Evolutionary conservation across 2,113 vertebrate genomes (phyloP), one percentile per base, ranked within the genome.

Genomic region (Arothron firmamentum): DNA sequence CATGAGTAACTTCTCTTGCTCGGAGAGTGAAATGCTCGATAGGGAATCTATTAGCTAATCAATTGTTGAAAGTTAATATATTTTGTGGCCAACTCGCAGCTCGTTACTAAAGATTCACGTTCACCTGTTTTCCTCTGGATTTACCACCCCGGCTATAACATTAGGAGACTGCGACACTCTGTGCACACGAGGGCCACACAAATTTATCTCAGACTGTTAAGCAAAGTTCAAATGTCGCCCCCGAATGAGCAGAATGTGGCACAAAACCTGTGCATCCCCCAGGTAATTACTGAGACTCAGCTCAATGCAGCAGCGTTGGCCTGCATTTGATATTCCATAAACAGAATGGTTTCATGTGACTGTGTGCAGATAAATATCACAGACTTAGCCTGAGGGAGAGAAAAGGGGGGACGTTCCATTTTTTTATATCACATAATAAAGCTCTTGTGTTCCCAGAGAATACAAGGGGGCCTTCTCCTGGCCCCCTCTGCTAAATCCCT

Each of bases 371-470:
- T 90, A 87, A 87, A 87, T 86, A 86, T 87, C 85, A 79, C 54
- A 65, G 77, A 72, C 76, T 77, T 77, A 58, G 77, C 81, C 81
- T 41, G 57, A 74, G 77, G 83, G 78, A 82, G 76, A 82, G 74
- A 85, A 82, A 87, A 77, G 77, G 73, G 75, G 75, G 86, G 85
- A 86, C 79, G 46, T 70, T 85, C 70, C 77, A 72, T 80, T 84
- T 85, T 89, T 90, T 89, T 80, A 88, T 90, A 88, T 90, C 87
- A 52, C 87, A 98, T 96, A 97, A 98, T 94, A 88, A 92, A 4
- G 88, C 92, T 92, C 93, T 91, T 96, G 94, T 98, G 90, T 92
- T 90, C 87, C 71, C 81, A 70, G 46, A 77, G 83, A 85, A 92
- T 90, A 92, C 87, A 81, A 92, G 91, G 83, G 89, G 81, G 75